phyloP scores from a whole-genome alignment of 2,888 invertebrate species.

The Pseudococcus viburni region DNA sequence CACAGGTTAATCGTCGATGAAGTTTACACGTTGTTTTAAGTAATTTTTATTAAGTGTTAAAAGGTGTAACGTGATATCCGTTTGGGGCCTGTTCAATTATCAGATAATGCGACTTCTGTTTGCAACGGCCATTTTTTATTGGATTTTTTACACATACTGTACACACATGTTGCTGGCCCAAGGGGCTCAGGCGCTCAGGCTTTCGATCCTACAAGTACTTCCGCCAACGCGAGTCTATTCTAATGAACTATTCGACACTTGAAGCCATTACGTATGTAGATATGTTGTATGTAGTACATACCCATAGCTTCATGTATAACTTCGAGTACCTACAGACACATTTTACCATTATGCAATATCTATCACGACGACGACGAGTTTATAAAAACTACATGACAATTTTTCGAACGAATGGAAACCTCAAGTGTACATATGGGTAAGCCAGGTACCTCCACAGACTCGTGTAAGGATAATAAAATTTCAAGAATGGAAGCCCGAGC shows the following conservation, averaged over 20 bases:
- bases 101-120: slow-evolving; percentile 12
- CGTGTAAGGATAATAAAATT: background rate
- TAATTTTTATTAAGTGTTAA: slow-evolving; percentile 7
- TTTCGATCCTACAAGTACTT: background rate
- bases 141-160: background rate
- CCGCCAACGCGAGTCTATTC: slow-evolving; percentile 32
- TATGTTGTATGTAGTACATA: no score
- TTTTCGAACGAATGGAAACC: slow-evolving; percentile 27
- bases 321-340: background rate
- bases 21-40: background rate
- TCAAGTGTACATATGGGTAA: background rate
- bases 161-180: background rate
- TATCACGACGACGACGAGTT: slow-evolving; percentile 30
- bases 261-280: background rate
- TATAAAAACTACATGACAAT: slow-evolving; percentile 44
- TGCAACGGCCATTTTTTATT: background rate
- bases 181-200: background rate
- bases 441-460: background rate
- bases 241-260: slow-evolving; percentile 53
- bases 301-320: background rate
- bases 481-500: background rate
- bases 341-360: slow-evolving; percentile 35
- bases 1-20: background rate
- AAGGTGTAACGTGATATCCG: slow-evolving; percentile 9
- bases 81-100: background rate